These are phyloP conservation scores for Thermophis baileyi DNA, from an alignment of 2,113 vertebrate species.

Conservation along the genomic window DNA sequence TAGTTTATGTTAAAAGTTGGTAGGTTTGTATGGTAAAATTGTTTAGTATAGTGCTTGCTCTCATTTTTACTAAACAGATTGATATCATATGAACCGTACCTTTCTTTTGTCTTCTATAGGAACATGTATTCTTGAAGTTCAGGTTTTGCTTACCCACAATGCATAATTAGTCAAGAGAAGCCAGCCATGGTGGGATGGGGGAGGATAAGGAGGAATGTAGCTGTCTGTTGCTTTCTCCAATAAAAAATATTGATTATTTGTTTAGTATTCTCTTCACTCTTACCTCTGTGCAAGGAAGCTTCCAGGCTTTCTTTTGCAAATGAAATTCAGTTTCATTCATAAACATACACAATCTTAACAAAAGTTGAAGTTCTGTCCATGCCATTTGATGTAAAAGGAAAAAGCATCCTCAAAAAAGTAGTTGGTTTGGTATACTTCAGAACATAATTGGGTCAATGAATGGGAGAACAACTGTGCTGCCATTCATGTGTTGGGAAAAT, in stretches of 20 bases:
- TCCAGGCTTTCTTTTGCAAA: constrained; percentile 17
- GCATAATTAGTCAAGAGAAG: neutral
- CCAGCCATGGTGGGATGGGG: neutral
- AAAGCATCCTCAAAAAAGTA: neutral
- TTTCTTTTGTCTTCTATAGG: neutral
- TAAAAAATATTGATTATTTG: neutral
- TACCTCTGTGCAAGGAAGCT: constrained; percentile 5
- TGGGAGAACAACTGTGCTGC: neutral
- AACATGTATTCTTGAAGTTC: neutral
- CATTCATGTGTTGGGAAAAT: neutral
- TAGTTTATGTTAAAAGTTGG: neutral
- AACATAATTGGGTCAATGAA: neutral
- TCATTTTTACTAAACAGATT: neutral
- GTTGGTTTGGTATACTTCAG: neutral
- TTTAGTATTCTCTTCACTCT: constrained; percentile 13
- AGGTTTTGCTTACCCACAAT: neutral
- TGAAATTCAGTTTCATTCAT: constrained; percentile 10
- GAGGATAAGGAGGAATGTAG: neutral
- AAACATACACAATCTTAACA: neutral
- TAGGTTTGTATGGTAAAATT: neutral
- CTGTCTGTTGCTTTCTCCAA: neutral
- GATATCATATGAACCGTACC: neutral
- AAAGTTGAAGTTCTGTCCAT: neutral
- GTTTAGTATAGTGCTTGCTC: neutral
- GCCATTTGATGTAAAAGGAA: neutral